phyloP scores from a whole-genome alignment of 2,888 invertebrate species.

The Rhingia campestris region DNA sequence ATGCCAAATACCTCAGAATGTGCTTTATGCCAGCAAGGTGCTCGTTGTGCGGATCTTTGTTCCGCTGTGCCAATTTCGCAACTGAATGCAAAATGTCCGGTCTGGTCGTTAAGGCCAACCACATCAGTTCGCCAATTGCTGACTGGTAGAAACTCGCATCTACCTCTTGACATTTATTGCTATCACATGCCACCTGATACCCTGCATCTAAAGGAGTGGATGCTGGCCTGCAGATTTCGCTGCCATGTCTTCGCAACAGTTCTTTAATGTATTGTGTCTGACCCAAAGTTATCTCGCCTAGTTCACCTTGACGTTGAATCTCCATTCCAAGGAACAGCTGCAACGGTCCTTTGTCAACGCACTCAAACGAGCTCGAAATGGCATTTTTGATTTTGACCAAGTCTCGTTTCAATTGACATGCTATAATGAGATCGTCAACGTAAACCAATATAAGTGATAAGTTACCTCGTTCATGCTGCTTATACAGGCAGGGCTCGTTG shows the following conservation, averaged over 20 bases:
- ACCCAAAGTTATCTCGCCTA: constrained; percentile 24
- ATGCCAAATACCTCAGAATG: constrained; percentile 17
- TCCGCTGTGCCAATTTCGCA: constrained; percentile 30
- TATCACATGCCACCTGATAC: constrained; percentile 25
- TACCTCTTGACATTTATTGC: constrained; percentile 14
- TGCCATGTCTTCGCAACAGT: constrained; percentile 26
- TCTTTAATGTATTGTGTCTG: constrained; percentile 41
- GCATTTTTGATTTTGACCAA: constrained; percentile 3
- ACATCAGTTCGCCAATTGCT: constrained; percentile 34
- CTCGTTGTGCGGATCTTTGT: constrained; percentile 28
- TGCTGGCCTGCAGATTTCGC: constrained; percentile 28
- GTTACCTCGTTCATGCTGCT: constrained; percentile 21
- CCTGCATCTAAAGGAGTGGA: constrained; percentile 32
- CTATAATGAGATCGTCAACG: constrained; percentile 36
- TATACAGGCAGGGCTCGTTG: constrained; percentile 34
- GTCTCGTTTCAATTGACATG: constrained; percentile 22
- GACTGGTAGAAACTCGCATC: constrained; percentile 14
- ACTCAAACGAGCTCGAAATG: constrained; percentile 30
- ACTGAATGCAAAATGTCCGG: constrained; percentile 36
- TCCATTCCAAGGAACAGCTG: constrained; percentile 37
- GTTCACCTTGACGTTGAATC: constrained; percentile 23
- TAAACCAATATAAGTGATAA: constrained; percentile 19
- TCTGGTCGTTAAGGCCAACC: constrained; percentile 32
- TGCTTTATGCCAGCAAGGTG: constrained; percentile 25
- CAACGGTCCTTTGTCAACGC: constrained; percentile 26